Evolutionary conservation across 2,797 vertebrate species (phyloP).

Genomic region (Fundulus diaphanus): DNA sequence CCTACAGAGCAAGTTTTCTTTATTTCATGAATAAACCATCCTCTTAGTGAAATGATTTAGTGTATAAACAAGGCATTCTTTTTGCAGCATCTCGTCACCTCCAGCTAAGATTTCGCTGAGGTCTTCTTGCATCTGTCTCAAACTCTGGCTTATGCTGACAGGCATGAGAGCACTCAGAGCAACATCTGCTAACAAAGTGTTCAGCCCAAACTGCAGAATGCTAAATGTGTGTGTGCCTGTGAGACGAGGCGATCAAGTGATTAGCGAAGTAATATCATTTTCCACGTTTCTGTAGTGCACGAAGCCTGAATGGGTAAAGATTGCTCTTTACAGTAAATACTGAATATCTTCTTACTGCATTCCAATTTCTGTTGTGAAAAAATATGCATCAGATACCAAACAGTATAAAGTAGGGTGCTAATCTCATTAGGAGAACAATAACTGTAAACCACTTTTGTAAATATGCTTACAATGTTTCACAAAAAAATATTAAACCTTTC

Average conservation of each 20-base stretch:
- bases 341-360: slow-evolving; percentile 4
- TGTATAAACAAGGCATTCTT: slow-evolving; percentile 51
- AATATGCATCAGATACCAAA: neutral
- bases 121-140: slow-evolving; percentile 33
- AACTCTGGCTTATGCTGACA: slow-evolving; percentile 23
- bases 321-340: neutral
- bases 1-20: slow-evolving; percentile 47
- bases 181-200: slow-evolving; percentile 36
- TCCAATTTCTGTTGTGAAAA: neutral
- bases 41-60: slow-evolving; percentile 56
- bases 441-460: neutral
- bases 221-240: slow-evolving; percentile 48
- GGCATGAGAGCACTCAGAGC: slow-evolving; percentile 31
- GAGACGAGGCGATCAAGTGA: slow-evolving; percentile 45
- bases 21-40: slow-evolving; percentile 69
- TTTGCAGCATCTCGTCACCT: slow-evolving; percentile 44
- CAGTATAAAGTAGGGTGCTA: neutral
- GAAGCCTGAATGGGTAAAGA: slow-evolving; percentile 21
- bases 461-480: neutral
- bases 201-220: slow-evolving; percentile 45
- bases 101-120: slow-evolving; percentile 53
- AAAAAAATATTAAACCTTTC: neutral
- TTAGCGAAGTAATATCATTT: slow-evolving; percentile 56
- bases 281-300: slow-evolving; percentile 34
- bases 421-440: neutral